Evolutionary conservation across 30 jellyfish, hydroid and myxozoan species (phyloP).

Genomic region (Sanderia malayensis): DNA sequence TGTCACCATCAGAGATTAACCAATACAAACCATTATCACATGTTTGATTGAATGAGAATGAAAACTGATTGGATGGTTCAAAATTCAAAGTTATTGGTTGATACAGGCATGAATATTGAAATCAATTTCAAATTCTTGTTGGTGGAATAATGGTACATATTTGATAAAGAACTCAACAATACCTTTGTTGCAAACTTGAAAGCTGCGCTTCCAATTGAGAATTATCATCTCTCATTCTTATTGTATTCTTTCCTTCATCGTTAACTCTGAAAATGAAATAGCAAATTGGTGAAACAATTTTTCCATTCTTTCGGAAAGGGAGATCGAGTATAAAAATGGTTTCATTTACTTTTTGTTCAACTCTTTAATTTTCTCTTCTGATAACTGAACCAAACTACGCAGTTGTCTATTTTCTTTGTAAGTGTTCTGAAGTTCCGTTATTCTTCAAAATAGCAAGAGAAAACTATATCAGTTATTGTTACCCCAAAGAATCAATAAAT

Average conservation of each 20-base stretch:
- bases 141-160: no score
- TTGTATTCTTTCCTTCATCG: constrained; percentile 42
- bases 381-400: constrained; percentile 28
- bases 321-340: no score
- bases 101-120: no score
- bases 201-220: constrained; percentile 46
- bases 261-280: constrained; percentile 15
- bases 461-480: background rate
- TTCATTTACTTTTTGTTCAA: constrained; percentile 36
- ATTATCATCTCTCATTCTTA: constrained; percentile 31
- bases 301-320: no score
- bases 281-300: no score
- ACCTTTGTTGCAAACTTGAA: constrained; percentile 69
- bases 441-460: constrained; percentile 25
- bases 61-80: no score
- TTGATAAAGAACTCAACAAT: background rate
- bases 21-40: no score
- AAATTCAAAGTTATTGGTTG: no score
- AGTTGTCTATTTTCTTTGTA: constrained; percentile 76
- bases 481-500: no score
- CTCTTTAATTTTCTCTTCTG: constrained; percentile 54
- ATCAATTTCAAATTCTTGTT: no score
- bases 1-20: no score
- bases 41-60: no score
- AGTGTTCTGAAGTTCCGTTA: constrained; percentile 75